Percentiles rank a stretch among this genome's conserved stretches.
phyloP scores from a whole-genome alignment of 2,888 invertebrate genomes.

The Fragum whitleyi region DNA sequence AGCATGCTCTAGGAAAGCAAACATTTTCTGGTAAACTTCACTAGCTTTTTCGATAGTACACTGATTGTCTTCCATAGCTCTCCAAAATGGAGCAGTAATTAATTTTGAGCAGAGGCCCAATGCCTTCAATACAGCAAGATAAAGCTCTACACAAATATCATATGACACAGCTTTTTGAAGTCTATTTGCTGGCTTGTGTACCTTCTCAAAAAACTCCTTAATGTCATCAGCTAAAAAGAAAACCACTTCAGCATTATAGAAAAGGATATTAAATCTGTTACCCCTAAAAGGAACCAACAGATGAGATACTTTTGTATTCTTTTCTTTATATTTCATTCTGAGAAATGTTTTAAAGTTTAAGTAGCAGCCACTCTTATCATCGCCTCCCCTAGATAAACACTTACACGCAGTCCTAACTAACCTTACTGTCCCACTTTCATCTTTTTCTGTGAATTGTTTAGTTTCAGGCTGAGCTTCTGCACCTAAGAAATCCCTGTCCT shows the following conservation, averaged over 20 bases:
- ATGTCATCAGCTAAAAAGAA: constrained; percentile 35
- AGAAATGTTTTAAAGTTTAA: too few relatives aligned
- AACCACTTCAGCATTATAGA: too few relatives aligned
- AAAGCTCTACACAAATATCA: too few relatives aligned
- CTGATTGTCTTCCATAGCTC: too few relatives aligned
- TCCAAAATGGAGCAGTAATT: constrained; percentile 48
- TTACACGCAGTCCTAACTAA: constrained; percentile 28
- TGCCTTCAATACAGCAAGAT: constrained; percentile 33
- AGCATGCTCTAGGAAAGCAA: too few relatives aligned
- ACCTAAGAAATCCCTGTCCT: constrained; percentile 22
- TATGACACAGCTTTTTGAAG: constrained; percentile 46
- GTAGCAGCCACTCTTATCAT: constrained; percentile 41
- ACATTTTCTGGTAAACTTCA: constrained; percentile 33
- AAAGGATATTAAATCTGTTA: too few relatives aligned
- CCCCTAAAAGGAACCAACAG: too few relatives aligned
- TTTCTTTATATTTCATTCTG: constrained; percentile 19
- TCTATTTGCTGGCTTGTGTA: constrained; percentile 12
- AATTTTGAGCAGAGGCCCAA: constrained; percentile 50
- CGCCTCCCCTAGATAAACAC: constrained; percentile 30
- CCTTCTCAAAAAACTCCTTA: constrained; percentile 30
- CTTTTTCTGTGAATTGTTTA: too few relatives aligned
- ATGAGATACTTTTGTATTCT: too few relatives aligned
- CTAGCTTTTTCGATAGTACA: constrained; percentile 40
- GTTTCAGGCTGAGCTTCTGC: constrained; percentile 32
- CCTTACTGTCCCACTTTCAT: too few relatives aligned